phyloP scores from a whole-genome alignment of 2,888 invertebrate species.

The Drosophila sordidapex region DNA sequence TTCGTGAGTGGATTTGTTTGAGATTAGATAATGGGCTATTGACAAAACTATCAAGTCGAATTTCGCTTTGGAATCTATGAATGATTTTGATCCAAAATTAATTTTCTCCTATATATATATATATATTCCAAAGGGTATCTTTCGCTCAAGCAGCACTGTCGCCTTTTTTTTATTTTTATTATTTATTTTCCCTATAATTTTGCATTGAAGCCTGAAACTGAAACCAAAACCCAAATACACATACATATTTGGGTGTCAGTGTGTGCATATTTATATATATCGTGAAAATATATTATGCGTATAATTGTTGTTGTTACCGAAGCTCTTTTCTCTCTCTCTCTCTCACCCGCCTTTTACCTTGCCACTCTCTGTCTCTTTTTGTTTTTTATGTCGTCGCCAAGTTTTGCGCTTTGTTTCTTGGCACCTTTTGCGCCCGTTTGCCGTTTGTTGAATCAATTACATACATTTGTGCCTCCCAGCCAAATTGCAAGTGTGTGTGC shows the following conservation, averaged over 20 bases:
- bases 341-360: neutral
- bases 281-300: conserved; percentile 75
- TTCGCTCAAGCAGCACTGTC: neutral
- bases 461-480: conserved; percentile 58
- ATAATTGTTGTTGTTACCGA: conserved; percentile 71
- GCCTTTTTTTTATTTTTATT: neutral
- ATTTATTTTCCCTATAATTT: neutral
- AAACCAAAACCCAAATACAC: neutral
- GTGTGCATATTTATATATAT: conserved; percentile 52
- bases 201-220: neutral
- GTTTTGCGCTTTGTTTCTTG: conserved; percentile 67
- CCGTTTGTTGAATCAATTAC: conserved; percentile 76
- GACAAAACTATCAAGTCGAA: neutral
- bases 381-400: conserved; percentile 45
- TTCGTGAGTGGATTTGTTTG: neutral
- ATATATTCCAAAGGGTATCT: neutral
- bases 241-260: neutral
- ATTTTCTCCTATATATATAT: neutral
- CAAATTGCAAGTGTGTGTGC: conserved; percentile 52
- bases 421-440: conserved; percentile 58
- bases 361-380: neutral
- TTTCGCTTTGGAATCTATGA: neutral
- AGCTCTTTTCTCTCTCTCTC: conserved; percentile 16
- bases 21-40: neutral
- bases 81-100: neutral